phyloP scores from a whole-genome alignment of 2,113 vertebrate species.

The Natator depressus region DNA sequence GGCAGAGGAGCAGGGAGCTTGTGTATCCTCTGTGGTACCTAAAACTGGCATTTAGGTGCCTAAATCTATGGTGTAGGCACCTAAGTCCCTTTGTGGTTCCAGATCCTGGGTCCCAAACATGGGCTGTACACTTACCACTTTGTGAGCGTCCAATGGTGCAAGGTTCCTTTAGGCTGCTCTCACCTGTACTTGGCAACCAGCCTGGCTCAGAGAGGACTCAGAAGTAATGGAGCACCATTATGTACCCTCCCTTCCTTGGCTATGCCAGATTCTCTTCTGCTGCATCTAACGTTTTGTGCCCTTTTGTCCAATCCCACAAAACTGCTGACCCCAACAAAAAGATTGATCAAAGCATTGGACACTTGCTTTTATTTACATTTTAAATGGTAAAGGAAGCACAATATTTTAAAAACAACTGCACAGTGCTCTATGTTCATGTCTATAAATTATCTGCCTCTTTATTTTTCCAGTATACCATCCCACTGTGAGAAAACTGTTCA shows the following conservation, averaged over 20 bases:
- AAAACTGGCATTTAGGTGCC: background rate
- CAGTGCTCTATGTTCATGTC: slow-evolving; percentile 47
- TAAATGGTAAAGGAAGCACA: background rate
- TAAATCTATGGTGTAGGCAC: background rate
- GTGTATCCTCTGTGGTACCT: background rate
- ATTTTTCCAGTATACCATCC: slow-evolving; percentile 73
- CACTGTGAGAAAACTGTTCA: slow-evolving; percentile 79
- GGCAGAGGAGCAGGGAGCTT: background rate
- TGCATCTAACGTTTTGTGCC: background rate
- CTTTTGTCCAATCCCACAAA: background rate
- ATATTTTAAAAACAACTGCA: background rate
- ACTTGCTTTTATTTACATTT: background rate
- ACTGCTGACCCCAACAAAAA: background rate
- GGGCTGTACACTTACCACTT: rapidly evolving
- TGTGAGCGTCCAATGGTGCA: rapidly evolving
- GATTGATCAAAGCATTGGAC: background rate
- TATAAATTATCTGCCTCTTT: slow-evolving; percentile 75
- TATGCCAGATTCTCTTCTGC: rapidly evolving
- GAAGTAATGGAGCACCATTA: background rate
- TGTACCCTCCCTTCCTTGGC: background rate
- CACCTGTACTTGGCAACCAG: background rate
- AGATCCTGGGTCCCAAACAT: rapidly evolving
- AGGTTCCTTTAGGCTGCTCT: rapidly evolving
- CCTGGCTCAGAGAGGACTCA: background rate
- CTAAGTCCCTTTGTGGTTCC: background rate